Evolutionary conservation across 2,113 vertebrate species (phyloP), one percentile per base, ranked within the genome.

Genomic region (Anas platyrhynchos): DNA sequence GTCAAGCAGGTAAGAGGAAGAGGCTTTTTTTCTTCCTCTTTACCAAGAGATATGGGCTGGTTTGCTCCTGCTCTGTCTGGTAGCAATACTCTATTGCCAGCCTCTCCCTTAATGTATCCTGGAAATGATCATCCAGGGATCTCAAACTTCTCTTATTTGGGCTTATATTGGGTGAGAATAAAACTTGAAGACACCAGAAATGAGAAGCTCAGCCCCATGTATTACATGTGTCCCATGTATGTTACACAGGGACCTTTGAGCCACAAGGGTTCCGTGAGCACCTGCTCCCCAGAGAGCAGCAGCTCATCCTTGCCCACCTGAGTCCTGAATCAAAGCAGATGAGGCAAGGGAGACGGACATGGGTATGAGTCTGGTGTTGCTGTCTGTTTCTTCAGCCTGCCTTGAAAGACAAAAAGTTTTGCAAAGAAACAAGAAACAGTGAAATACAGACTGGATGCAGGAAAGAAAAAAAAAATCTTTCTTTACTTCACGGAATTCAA

Each of bases 291-390:
- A 31, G 20, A 23, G 32, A 62, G 29, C 63, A 88, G 83, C 76
- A 61, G 68, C 50, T 84, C 5, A 1, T 50, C 32, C 36, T 54
- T 62, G 48, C 48, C 66, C 6, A 6, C 14, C 2, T 9, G 20
- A 72, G 38, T 52, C 41, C 55, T 50, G 41, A 59, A 27, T 4
- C 9, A 6, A 89, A 56, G 31, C 13, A 75, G 46, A n/a, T 1
- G 3, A 62, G 54, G 29, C 0, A 4, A 55, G 13, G 27, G 7
- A 93, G 36, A 8, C 68, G 80, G 36, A 77, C 61, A 41, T 0
- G 13, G 56, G 5, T 13, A 58, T 0, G 0, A 55, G 23, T 36
- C 25, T 7, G 31, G 1, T 5, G 14, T 58, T 67, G 25, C 13
- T 48, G 1, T 27, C 44, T 62, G 9, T 41, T 87, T 91, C 58